These are phyloP conservation scores for Pseudomyrmex flavicornis DNA, from an alignment of 1,140 invertebrate genomes.

Conservation along the genomic window DNA sequence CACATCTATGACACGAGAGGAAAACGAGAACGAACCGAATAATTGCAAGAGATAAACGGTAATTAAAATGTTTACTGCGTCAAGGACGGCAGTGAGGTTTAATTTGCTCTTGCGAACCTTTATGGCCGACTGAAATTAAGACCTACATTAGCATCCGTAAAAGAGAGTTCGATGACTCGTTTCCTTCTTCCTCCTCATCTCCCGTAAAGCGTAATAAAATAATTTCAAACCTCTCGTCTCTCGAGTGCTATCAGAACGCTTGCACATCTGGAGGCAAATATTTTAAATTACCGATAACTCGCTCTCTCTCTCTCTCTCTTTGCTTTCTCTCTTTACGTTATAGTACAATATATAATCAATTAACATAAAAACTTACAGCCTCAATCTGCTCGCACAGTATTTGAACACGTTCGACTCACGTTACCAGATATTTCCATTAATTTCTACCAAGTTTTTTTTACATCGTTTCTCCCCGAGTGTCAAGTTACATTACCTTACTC, in stretches of 20 bases:
- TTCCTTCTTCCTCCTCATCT: neutral
- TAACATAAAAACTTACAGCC: constrained; percentile 18
- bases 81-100: constrained; percentile 4
- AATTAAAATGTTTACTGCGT: constrained; percentile 57
- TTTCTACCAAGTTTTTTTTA: constrained; percentile 27
- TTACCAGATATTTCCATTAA: constrained; percentile 30
- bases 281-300: constrained; percentile 24
- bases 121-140: constrained; percentile 36
- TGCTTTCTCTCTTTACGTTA: neutral
- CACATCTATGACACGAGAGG: neutral
- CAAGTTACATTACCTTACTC: constrained; percentile 36
- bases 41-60: constrained; percentile 53
- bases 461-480: neutral
- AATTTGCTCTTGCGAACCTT: constrained; percentile 17
- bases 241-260: neutral
- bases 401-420: neutral
- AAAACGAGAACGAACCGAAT: neutral
- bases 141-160: constrained; percentile 28
- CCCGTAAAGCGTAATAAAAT: constrained; percentile 37
- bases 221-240: constrained; percentile 5
- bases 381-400: neutral
- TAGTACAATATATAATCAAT: constrained; percentile 27
- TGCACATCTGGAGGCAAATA: neutral
- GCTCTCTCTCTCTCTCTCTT: neutral
- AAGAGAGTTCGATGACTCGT: neutral